Conservation (phyloP, 2,797 vertebrate genomes). For the Vultur gryphus region DNA sequence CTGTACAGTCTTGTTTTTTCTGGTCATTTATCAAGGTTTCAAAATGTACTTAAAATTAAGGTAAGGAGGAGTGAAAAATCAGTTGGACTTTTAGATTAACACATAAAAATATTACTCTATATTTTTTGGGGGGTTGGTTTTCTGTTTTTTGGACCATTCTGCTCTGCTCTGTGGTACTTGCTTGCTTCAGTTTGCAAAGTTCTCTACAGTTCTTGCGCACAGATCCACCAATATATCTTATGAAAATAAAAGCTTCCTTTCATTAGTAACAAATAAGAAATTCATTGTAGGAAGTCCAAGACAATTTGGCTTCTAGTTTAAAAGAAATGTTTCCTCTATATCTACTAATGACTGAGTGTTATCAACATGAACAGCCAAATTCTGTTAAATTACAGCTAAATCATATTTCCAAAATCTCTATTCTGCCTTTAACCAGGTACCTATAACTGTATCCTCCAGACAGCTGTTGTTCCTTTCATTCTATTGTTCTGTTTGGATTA, state of each 20-base stretch:
- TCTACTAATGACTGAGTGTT: background rate
- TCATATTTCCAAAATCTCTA: background rate
- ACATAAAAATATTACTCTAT: background rate
- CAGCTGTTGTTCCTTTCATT: background rate
- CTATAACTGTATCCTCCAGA: background rate
- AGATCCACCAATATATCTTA: background rate
- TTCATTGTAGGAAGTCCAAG: background rate
- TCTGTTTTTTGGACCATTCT: background rate
- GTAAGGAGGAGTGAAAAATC: background rate
- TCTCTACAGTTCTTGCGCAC: background rate
- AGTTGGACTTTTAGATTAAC: background rate
- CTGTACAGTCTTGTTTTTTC: background rate
- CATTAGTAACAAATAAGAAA: background rate
- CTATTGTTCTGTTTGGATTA: background rate
- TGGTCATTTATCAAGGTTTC: background rate
- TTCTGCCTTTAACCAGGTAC: background rate
- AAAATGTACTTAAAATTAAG: background rate
- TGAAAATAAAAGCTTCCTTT: background rate
- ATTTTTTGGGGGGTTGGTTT: rapidly evolving
- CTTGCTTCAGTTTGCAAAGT: background rate
- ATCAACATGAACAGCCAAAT: background rate
- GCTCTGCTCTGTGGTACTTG: background rate
- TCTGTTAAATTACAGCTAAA: background rate
- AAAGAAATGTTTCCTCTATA: background rate
- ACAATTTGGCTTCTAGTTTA: background rate